Evolutionary conservation across 2,797 vertebrate species (phyloP).

Genomic region (Otus scops): DNA sequence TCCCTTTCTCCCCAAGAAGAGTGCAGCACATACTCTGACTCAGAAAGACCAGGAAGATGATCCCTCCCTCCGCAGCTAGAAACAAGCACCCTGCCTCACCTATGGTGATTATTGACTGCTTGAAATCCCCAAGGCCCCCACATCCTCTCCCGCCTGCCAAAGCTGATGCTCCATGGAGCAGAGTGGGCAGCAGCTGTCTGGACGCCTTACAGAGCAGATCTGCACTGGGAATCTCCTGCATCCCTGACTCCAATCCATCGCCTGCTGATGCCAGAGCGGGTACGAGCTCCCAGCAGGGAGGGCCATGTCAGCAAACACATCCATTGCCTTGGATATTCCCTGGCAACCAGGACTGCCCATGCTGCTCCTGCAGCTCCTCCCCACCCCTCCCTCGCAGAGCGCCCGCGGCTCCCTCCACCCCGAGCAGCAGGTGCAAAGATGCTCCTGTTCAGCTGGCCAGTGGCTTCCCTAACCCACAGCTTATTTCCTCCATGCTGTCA

Average conservation of each 20-base stretch:
- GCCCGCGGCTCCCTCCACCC: not conserved
- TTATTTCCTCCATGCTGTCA: not conserved
- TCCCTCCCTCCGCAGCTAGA: not conserved
- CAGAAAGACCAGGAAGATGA: not conserved
- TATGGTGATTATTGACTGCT: not conserved
- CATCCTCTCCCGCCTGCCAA: slow-evolving; percentile 10
- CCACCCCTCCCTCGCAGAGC: not conserved
- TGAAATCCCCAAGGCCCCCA: not conserved
- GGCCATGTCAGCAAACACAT: not conserved
- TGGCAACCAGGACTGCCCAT: not conserved
- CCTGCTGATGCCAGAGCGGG: not conserved
- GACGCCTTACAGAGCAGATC: not conserved
- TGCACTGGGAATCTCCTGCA: not conserved
- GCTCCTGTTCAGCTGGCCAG: not conserved
- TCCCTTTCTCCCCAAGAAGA: not conserved
- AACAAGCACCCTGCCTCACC: not conserved
- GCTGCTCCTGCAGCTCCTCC: not conserved
- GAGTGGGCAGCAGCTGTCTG: slow-evolving; percentile 11
- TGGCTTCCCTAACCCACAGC: not conserved
- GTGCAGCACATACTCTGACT: not conserved
- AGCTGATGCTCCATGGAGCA: slow-evolving; percentile 23
- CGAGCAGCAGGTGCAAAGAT: not conserved
- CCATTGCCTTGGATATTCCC: not conserved
- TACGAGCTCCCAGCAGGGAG: not conserved
- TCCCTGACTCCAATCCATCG: not conserved